Evolutionary conservation across 2,797 vertebrate genomes (phyloP).

Genomic region (Darevskia mixta): DNA sequence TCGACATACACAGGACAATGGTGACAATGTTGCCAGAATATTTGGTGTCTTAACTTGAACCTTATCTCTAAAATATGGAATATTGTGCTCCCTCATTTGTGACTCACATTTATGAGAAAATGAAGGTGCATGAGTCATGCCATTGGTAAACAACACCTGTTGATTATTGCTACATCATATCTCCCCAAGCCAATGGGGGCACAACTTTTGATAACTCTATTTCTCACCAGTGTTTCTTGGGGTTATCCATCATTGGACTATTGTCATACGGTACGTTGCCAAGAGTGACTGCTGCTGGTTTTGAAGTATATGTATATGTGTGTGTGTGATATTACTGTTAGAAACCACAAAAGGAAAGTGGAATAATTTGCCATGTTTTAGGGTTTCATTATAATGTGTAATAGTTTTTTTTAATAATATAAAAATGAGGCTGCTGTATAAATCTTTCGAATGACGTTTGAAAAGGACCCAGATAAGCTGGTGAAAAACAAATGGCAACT

Average conservation of each 20-base stretch:
- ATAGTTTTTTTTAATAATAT: slow-evolving; percentile 75
- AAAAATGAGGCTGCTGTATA: slow-evolving; percentile 70
- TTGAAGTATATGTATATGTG: slow-evolving; percentile 12
- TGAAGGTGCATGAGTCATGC: background rate
- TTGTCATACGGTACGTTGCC: slow-evolving; percentile 7
- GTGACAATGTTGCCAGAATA: background rate
- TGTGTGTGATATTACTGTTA: slow-evolving; percentile 33
- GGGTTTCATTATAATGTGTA: slow-evolving; percentile 65
- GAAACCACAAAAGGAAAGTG: slow-evolving; percentile 40
- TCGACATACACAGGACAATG: background rate
- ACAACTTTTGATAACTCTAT: background rate
- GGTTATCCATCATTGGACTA: slow-evolving; percentile 17
- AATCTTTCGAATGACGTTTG: slow-evolving; percentile 74
- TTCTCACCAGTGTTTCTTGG: slow-evolving; percentile 9
- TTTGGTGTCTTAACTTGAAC: background rate
- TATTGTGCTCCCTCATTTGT: background rate
- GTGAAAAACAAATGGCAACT: slow-evolving; percentile 77
- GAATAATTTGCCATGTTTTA: slow-evolving; percentile 56
- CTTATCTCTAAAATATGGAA: background rate
- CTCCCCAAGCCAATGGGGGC: background rate
- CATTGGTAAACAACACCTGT: background rate
- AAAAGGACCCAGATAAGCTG: slow-evolving; percentile 69
- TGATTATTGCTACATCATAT: background rate
- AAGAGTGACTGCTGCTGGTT: background rate
- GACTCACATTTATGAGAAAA: background rate